These are phyloP conservation scores for Chrysochloris asiatica DNA, from an alignment of 2,113 vertebrate species.

Conservation along the genomic window DNA sequence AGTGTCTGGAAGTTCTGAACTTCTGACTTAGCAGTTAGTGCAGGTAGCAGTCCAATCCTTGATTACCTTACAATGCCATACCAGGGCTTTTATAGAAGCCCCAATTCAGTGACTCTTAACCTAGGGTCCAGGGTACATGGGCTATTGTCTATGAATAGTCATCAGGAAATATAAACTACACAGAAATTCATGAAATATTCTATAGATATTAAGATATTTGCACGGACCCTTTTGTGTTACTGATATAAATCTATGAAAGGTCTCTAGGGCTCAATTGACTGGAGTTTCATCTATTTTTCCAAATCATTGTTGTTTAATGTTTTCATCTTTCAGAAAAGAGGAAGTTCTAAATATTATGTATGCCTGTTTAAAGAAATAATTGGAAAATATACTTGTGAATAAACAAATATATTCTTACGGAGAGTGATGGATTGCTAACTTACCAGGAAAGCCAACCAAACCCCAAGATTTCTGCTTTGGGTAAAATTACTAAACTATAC, in stretches of 20 bases:
- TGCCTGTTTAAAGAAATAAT: conserved; percentile 40
- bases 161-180: neutral
- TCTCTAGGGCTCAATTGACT: neutral
- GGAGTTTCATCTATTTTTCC: neutral
- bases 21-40: no score
- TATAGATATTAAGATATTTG: neutral
- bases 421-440: conserved; percentile 27
- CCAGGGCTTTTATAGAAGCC: no score
- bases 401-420: conserved; percentile 23
- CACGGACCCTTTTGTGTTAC: neutral
- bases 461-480: neutral
- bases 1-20: no score
- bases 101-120: neutral
- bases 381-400: conserved; percentile 32
- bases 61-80: no score
- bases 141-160: neutral
- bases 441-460: neutral
- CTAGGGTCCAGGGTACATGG: neutral
- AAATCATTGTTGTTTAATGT: conserved; percentile 15
- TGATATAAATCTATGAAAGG: neutral
- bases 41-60: no score
- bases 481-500: conserved; percentile 17
- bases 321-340: neutral
- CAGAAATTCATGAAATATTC: neutral
- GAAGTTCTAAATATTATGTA: neutral